Percentiles rank a stretch among this genome's conserved stretches.
These are phyloP conservation scores for Vanessa cardui DNA, from an alignment of 2,888 invertebrate genomes.

Conservation along the genomic window DNA sequence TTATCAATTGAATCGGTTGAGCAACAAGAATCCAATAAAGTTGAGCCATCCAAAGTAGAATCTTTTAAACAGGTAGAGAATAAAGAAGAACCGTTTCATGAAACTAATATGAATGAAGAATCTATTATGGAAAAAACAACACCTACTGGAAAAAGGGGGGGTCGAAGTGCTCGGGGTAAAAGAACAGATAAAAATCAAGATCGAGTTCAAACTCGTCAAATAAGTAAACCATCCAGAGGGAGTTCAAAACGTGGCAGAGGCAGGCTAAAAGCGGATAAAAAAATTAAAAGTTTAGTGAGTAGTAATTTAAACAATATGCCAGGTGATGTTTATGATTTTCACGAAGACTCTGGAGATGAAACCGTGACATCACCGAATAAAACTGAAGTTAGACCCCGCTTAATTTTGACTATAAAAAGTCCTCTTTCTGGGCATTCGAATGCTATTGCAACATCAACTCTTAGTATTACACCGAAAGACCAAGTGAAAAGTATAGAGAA, in stretches of 20 bases:
- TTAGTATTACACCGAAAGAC: slow-evolving; percentile 69
- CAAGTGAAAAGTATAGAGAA: slow-evolving; percentile 61
- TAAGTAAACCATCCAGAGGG: slow-evolving; percentile 68
- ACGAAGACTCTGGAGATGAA: slow-evolving; percentile 94
- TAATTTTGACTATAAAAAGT: slow-evolving; percentile 92
- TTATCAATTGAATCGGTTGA: slow-evolving; percentile 16
- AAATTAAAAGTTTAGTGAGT: slow-evolving; percentile 70
- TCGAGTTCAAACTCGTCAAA: slow-evolving; percentile 75
- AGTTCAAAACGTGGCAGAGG: slow-evolving; percentile 77
- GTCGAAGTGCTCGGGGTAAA: slow-evolving; percentile 70
- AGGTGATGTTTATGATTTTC: slow-evolving; percentile 94
- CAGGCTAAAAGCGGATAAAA: slow-evolving; percentile 80
- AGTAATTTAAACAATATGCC: slow-evolving; percentile 83
- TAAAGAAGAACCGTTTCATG: slow-evolving; percentile 44
- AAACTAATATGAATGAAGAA: slow-evolving; percentile 48
- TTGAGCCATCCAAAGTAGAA: slow-evolving; percentile 25
- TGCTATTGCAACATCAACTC: slow-evolving; percentile 67
- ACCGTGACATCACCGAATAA: slow-evolving; percentile 70
- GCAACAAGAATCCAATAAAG: slow-evolving; percentile 17
- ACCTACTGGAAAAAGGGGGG: slow-evolving; percentile 64
- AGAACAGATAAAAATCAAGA: slow-evolving; percentile 66
- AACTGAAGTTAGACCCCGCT: slow-evolving; percentile 85
- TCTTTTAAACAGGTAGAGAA: slow-evolving; percentile 41
- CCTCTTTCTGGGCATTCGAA: slow-evolving; percentile 78
- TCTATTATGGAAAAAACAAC: slow-evolving; percentile 47